Conservation (phyloP, 2,113 vertebrate genomes). For the Tetraodon nigroviridis region DNA sequence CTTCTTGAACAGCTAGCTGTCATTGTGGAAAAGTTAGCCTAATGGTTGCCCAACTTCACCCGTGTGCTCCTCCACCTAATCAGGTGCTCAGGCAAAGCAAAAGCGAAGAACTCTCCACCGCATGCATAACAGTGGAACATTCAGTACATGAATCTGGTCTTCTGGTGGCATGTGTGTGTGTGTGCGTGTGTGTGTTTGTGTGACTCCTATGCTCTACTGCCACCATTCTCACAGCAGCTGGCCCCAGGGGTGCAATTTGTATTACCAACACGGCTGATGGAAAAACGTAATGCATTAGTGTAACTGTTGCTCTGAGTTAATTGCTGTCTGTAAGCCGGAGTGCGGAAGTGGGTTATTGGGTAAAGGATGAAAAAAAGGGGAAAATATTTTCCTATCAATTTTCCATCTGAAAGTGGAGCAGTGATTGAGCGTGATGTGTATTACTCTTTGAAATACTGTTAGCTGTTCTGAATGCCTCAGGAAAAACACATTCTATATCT, state of each 20-base stretch:
- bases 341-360: slow-evolving; percentile 43
- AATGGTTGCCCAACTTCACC: slow-evolving; percentile 35
- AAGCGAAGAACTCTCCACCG: no score
- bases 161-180: not conserved
- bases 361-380: slow-evolving; percentile 37
- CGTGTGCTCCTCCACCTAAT: slow-evolving; percentile 24
- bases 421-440: slow-evolving; percentile 30
- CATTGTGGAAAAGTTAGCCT: slow-evolving; percentile 55
- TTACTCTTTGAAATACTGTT: slow-evolving; percentile 2
- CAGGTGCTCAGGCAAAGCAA: no score
- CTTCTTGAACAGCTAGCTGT: slow-evolving; percentile 51
- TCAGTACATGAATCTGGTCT: slow-evolving; percentile 23
- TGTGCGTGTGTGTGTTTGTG: slow-evolving; percentile 13
- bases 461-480: not conserved
- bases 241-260: slow-evolving; percentile 61
- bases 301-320: slow-evolving; percentile 56
- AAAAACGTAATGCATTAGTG: slow-evolving; percentile 60
- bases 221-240: slow-evolving; percentile 45
- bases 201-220: slow-evolving; percentile 35
- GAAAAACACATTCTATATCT: slow-evolving; percentile 3
- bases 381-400: slow-evolving; percentile 11
- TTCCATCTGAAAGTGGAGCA: slow-evolving; percentile 16
- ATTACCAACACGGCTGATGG: slow-evolving; percentile 51
- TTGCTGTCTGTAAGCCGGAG: slow-evolving; percentile 41
- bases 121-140: slow-evolving; percentile 18